These are phyloP conservation scores for Hydroisotoma schaefferi DNA, from an alignment of 2,888 invertebrate species.

Conservation along the genomic window DNA sequence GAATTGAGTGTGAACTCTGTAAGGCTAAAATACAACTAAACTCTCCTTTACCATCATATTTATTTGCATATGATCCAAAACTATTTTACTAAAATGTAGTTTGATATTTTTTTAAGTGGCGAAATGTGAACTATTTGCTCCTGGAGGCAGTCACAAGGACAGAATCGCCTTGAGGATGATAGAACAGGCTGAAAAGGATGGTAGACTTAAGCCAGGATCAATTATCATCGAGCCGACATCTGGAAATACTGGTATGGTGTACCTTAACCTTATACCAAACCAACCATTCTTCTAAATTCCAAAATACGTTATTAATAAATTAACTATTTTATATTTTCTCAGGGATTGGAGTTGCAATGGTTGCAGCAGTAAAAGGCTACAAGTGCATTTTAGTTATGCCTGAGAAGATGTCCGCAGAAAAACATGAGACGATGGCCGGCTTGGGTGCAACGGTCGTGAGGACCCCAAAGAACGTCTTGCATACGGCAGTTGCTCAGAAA, in stretches of 20 bases:
- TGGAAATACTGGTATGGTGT: slow-evolving; percentile 66
- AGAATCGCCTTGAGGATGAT: slow-evolving; percentile 69
- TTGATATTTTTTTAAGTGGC: slow-evolving; percentile 63
- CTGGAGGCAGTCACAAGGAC: slow-evolving; percentile 95
- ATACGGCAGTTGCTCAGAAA: slow-evolving; percentile 56
- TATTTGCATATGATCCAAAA: slow-evolving; percentile 1
- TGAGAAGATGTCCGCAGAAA: slow-evolving; percentile 62
- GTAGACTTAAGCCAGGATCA: slow-evolving; percentile 57
- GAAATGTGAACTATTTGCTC: slow-evolving; percentile 96
- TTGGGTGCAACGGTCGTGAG: slow-evolving; percentile 61
- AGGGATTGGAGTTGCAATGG: slow-evolving; percentile 73
- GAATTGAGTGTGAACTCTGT: slow-evolving; percentile 83
- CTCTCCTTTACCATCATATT: neutral
- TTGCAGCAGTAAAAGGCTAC: slow-evolving; percentile 61
- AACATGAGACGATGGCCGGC: slow-evolving; percentile 59
- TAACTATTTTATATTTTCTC: slow-evolving; percentile 17
- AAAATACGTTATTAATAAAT: neutral
- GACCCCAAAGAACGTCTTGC: slow-evolving; percentile 58
- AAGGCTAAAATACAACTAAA: slow-evolving; percentile 55
- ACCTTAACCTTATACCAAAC: neutral
- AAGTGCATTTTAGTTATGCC: slow-evolving; percentile 62
- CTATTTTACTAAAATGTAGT: neutral
- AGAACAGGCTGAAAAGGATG: slow-evolving; percentile 50
- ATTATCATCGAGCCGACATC: slow-evolving; percentile 61
- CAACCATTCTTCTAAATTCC: neutral